Evolutionary conservation across 2,888 invertebrate genomes (phyloP), one percentile per base, ranked within the genome.

Genomic region (Thymelicus lineola): DNA sequence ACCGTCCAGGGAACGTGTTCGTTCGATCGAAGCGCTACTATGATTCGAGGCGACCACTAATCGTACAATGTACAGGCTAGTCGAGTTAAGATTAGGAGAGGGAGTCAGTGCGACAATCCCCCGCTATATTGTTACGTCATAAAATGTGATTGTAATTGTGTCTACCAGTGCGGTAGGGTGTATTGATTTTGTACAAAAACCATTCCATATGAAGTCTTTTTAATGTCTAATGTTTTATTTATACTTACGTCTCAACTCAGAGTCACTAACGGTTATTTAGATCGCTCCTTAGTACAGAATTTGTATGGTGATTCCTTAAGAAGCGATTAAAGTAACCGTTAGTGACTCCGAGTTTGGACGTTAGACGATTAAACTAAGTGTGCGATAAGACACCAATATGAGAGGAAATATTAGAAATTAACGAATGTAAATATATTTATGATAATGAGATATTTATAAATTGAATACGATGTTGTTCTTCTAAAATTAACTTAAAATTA

Each of bases 321-420:
- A n/a, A n/a, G n/a, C n/a, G n/a, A n/a, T n/a, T n/a, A n/a, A n/a
- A n/a, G n/a, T n/a, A n/a, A n/a, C n/a, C n/a, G n/a, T n/a, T n/a
- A n/a, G n/a, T n/a, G n/a, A n/a, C n/a, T n/a, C n/a, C n/a, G n/a
- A n/a, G n/a, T n/a, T n/a, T n/a, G n/a, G n/a, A n/a, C n/a, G n/a
- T n/a, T 89, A 86, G 84, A 85, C 82, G 79, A 82, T 75, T 82
- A 84, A 85, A 82, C 77, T 91, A 91, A 90, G 91, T 86, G 89
- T 90, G 91, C 90, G 84, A 90, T 93, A 93, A 92, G 91, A 93
- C 93, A 93, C 93, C 93, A 93, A 93, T 91, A 91, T 92, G 86
- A 89, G 86, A 89, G 83, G 83, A 79, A 82, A 84, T 89, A 87
- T 89, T 88, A 91, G 91, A 86, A 77, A 79, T 82, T 88, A 90